Conservation (phyloP, 2,797 vertebrate genomes). For the Somateria mollissima region DNA sequence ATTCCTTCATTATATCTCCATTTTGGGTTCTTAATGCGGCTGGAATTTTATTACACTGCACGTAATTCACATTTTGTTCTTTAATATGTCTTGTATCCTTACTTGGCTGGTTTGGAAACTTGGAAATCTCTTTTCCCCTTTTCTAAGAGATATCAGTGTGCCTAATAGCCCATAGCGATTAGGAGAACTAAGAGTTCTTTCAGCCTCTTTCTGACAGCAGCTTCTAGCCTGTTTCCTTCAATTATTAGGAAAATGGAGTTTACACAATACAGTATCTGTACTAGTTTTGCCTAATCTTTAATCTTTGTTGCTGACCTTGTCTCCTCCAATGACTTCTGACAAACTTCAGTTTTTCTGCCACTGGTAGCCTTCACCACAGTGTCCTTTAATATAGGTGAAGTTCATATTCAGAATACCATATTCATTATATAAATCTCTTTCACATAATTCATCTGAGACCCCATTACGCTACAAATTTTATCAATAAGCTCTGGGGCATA, state of each 20-base stretch:
- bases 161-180: slow-evolving; percentile 6
- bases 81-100: not conserved
- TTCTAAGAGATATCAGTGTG: not conserved
- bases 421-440: not conserved
- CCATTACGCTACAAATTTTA: not conserved
- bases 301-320: not conserved
- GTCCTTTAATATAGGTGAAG: not conserved
- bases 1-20: not conserved
- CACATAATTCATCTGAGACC: not conserved
- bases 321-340: not conserved
- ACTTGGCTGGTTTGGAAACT: not conserved
- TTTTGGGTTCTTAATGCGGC: not conserved
- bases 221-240: slow-evolving; percentile 22
- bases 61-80: not conserved
- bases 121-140: slow-evolving; percentile 1
- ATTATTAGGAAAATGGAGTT: slow-evolving; percentile 6
- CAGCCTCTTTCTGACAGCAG: slow-evolving; percentile 10
- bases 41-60: not conserved
- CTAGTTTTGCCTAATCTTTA: not conserved
- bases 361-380: not conserved
- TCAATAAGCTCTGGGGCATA: not conserved
- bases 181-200: slow-evolving; percentile 34
- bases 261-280: not conserved
- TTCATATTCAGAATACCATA: not conserved
- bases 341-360: not conserved